phyloP scores from a whole-genome alignment of 2,797 vertebrate species.

The Epinephelus coioides region DNA sequence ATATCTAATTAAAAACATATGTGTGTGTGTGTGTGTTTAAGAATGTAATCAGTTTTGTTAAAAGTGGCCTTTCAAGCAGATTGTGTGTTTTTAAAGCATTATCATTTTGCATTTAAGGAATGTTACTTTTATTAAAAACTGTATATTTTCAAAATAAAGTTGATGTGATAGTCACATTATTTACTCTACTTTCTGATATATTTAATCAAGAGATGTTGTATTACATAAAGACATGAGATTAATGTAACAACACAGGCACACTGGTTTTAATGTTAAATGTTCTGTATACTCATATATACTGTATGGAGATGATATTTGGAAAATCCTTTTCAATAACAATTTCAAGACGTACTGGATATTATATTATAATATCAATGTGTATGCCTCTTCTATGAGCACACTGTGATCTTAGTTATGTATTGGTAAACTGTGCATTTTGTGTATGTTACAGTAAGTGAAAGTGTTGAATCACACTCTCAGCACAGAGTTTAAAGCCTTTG shows the following conservation, averaged over 20 bases:
- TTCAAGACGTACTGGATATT: too few relatives aligned
- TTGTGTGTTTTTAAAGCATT: neutral
- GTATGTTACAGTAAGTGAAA: too few relatives aligned
- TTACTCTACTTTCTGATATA: conserved; percentile 8
- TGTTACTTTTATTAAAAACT: neutral
- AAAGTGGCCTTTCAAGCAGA: neutral
- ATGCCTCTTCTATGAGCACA: too few relatives aligned
- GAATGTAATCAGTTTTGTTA: neutral
- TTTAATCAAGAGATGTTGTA: neutral
- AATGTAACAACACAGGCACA: neutral
- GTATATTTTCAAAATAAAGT: neutral
- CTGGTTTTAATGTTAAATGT: too few relatives aligned
- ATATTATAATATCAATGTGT: too few relatives aligned
- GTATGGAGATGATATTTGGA: too few relatives aligned
- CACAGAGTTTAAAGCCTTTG: too few relatives aligned
- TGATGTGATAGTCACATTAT: conserved; percentile 9
- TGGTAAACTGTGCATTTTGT: too few relatives aligned
- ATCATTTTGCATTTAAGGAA: neutral
- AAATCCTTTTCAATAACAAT: too few relatives aligned
- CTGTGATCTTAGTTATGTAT: too few relatives aligned
- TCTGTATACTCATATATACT: too few relatives aligned
- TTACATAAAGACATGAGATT: neutral
- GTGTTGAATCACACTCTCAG: too few relatives aligned
- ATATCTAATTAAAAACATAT: neutral
- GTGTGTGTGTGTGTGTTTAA: neutral